These are phyloP conservation scores for Baronia brevicornis DNA, from an alignment of 2,888 invertebrate species.

Conservation along the genomic window DNA sequence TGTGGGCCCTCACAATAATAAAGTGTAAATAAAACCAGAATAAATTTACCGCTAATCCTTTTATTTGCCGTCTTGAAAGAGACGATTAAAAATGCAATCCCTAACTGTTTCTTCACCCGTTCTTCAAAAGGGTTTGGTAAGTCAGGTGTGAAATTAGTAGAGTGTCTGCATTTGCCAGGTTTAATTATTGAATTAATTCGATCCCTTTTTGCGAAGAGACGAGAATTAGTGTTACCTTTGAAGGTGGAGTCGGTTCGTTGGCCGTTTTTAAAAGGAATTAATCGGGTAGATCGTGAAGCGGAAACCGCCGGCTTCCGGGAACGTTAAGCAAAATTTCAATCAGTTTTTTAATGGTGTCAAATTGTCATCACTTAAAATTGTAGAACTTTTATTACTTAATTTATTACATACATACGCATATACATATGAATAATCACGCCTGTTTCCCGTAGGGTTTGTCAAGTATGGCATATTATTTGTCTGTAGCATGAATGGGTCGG, in stretches of 20 bases:
- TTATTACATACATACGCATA: too few relatives aligned
- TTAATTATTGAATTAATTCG: slow-evolving; percentile 37
- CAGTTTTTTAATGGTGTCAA: too few relatives aligned
- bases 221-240: slow-evolving; percentile 32
- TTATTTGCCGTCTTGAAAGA: slow-evolving; percentile 22
- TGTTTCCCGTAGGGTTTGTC: too few relatives aligned
- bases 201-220: slow-evolving; percentile 25
- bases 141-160: slow-evolving; percentile 40
- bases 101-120: slow-evolving; percentile 29
- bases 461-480: too few relatives aligned
- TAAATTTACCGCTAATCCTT: slow-evolving; percentile 15
- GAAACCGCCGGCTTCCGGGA: too few relatives aligned
- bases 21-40: slow-evolving; percentile 14
- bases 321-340: too few relatives aligned
- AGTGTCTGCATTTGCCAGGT: slow-evolving; percentile 36
- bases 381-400: too few relatives aligned
- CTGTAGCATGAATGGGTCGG: too few relatives aligned
- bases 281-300: slow-evolving; percentile 3
- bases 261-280: slow-evolving; percentile 18
- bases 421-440: too few relatives aligned
- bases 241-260: slow-evolving; percentile 29
- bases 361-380: too few relatives aligned
- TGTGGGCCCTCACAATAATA: slow-evolving; percentile 4
- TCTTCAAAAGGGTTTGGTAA: slow-evolving; percentile 30
- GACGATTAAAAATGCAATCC: slow-evolving; percentile 37